phyloP scores from a whole-genome alignment of 2,113 vertebrate genomes.

The Mustelus asterias region DNA sequence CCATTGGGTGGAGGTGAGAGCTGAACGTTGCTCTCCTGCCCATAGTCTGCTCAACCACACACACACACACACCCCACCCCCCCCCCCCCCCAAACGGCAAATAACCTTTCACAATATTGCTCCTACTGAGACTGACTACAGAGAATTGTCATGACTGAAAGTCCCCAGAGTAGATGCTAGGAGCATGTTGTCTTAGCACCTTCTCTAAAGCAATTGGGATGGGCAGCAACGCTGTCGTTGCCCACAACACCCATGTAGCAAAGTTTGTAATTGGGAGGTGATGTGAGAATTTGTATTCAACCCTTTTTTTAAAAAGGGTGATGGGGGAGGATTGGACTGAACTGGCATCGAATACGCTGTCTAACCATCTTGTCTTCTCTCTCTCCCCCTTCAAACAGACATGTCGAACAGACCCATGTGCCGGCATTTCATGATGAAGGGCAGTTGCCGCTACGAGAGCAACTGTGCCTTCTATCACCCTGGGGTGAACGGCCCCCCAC shows the following conservation, averaged over 20 bases:
- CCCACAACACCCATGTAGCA: neutral
- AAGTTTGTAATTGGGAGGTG: neutral
- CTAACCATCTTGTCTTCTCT: neutral
- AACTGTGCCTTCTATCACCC: conserved; percentile 92
- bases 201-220: neutral
- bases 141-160: neutral
- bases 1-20: neutral
- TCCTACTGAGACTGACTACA: neutral
- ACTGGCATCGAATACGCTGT: neutral
- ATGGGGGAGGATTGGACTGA: neutral
- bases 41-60: neutral
- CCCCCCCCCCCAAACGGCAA: neutral
- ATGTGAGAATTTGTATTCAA: neutral
- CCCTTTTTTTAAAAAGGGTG: no score
- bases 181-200: neutral
- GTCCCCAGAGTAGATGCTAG: neutral
- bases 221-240: neutral
- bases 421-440: conserved; percentile 91
- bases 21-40: neutral
- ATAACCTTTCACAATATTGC: neutral
- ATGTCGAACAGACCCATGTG: conserved; percentile 82
- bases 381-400: conserved; percentile 52
- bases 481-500: conserved; percentile 76
- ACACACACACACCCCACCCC: no score
- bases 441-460: conserved; percentile 83